Evolutionary conservation across 2,888 invertebrate species (phyloP).

Genomic region (Dasysyrphus tricinctus): DNA sequence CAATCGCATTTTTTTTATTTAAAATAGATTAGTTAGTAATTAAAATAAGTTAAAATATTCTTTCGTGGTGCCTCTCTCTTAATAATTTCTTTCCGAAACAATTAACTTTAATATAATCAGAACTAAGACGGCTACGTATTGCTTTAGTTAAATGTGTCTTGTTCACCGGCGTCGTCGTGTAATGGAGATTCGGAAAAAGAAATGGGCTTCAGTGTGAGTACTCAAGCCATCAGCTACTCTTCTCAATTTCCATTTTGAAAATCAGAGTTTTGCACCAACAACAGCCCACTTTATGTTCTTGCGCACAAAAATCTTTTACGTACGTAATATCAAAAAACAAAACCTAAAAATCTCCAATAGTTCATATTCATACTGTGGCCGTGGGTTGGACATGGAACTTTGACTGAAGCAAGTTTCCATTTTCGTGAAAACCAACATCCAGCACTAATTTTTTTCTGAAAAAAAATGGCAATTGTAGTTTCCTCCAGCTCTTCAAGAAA

Average conservation of each 20-base stretch:
- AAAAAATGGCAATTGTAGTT: conserved; percentile 44
- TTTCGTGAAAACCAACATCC: background rate
- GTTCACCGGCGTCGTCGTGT: no score
- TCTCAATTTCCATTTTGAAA: background rate
- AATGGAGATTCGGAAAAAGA: no score
- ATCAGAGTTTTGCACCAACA: background rate
- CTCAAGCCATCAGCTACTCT: background rate
- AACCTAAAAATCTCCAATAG: background rate
- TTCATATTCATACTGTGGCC: background rate
- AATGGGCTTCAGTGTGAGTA: no score
- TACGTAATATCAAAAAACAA: background rate
- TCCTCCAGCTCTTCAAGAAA: conserved; percentile 54
- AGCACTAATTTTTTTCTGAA: no score
- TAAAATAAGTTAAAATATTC: no score
- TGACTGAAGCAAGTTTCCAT: background rate
- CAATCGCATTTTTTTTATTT: no score
- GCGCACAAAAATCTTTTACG: background rate
- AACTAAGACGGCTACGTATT: no score
- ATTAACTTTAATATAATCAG: no score
- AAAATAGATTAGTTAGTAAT: no score
- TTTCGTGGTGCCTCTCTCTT: no score
- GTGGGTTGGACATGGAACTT: background rate
- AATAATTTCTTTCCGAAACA: no score
- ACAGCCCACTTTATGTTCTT: background rate
- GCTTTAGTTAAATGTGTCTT: no score